Base-by-base conservation (phyloP, 37 sponge, comb jelly and placozoan genomes). In the Oopsacas minuta region DNA sequence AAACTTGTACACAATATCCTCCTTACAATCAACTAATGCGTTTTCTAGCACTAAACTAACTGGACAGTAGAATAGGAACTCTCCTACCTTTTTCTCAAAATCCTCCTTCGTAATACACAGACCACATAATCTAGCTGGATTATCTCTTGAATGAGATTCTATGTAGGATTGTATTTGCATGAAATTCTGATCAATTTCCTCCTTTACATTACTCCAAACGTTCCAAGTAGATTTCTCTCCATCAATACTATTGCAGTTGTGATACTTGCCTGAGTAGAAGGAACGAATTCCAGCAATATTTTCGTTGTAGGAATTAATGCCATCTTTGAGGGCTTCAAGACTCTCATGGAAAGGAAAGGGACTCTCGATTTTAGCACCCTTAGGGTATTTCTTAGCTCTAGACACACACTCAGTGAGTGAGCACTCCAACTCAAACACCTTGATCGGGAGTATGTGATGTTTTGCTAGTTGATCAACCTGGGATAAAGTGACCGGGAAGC, bases 51-150 rank as follows among this genome's bases (percentile, higher is more conserved):
- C 87, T 36, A 94, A 82, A 81, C 93, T 94, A 5, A 97, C 97
- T 37, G 97, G 97, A 81, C 97, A 97, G 81, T 94, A 94, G 36
- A 91, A 81, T 34, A 35, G 22, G 81, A 53, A 94, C 85, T 92
- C 93, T 17, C 97, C 97, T 52, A 97, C 89, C 36, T 85, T 52
- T 22, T 81, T 15, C 1, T 36, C 75, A 53, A 95, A 97, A 39
- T 94, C 92, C n/a, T 81, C 25, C 17, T 91, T 93, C 0, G 97
- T 92, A 1, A 97, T 87, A 83, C 97, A 97, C 53, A 97, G 88
- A 12, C 91, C 89, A 35, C 36, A 15, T 10, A 42, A 1, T 46
- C 38, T 0, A 20, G 39, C 81, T 0, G 35, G 81, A 39, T 10
- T 38, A 81, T 39, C 86, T 36, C 39, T 39, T 37, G 86, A 39